Evolutionary conservation across 92 coral and sea anemone species (phyloP), one percentile per base, ranked within the genome.

Genomic region (Parazoanthus swiftii): DNA sequence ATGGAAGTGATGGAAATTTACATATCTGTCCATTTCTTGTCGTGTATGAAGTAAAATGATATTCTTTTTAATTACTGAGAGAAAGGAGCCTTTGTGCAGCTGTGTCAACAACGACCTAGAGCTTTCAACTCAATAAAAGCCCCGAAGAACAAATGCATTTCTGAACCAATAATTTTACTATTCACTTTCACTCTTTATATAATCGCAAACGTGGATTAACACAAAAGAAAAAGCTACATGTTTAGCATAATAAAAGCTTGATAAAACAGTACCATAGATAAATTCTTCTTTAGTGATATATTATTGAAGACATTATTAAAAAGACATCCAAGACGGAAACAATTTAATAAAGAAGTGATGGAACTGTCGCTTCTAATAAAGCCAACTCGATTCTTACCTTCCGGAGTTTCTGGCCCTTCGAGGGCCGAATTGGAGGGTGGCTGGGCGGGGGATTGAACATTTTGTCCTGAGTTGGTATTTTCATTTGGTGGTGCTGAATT

Each of bases 51-150:
- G 98, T 95, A 95, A 95, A 95, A 92, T 95, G 98, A 95, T 95
- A 95, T 95, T 95, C 98, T 95, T 93, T 95, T 95, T 95, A 95
- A 95, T 95, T 95, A 95, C 96, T 90, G 90, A 88, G 91, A 95
- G 98, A 93, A 95, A 93, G 93, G 88, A 95, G 94, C 93, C 96
- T 90, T 95, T 95, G 91, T 95, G 98, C 99, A 97, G 98, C 99
- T 97, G 99, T 95, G 97, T 95, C 97, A 97, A 97, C 98, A 97
- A 92, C 91, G 96, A 94, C 94, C 94, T 88, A 89, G 92, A 93
- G 98, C 98, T 95, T 95, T 95, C 98, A 95, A 93, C 98, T 93
- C 98, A 93, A 95, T 95, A 93, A 95, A 95, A 93, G 98, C 94
- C 98, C 86, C 85, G 90, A 93, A 95, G 98, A 95, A 95, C 91